Evolutionary conservation across 92 coral and sea anemone species (phyloP).

Genomic region (Palythoa caribaeorum): DNA sequence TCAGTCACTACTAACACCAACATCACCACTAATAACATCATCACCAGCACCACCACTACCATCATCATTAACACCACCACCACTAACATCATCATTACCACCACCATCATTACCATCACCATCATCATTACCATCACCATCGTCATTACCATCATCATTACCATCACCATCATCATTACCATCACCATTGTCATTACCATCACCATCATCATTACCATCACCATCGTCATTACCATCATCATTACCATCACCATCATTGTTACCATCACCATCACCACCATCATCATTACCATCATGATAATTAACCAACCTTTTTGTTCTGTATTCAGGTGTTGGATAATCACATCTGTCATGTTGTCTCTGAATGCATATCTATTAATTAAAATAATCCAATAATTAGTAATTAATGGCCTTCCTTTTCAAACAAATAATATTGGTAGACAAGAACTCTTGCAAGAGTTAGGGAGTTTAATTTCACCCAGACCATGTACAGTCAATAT

Average conservation of each 20-base stretch:
- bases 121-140: too few relatives aligned
- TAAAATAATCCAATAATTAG: background rate
- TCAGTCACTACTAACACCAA: too few relatives aligned
- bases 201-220: background rate
- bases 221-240: background rate
- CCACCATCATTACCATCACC: background rate
- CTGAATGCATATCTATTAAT: conserved; percentile 87
- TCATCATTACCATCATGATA: background rate
- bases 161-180: background rate
- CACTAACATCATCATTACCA: too few relatives aligned
- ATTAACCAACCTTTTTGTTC: conserved; percentile 88
- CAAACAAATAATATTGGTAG: too few relatives aligned
- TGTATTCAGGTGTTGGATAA: conserved; percentile 94
- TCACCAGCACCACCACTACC: too few relatives aligned
- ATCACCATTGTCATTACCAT: background rate
- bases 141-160: background rate
- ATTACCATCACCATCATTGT: conserved; percentile 7
- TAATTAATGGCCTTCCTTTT: too few relatives aligned
- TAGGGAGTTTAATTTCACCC: too few relatives aligned
- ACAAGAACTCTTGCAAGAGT: too few relatives aligned
- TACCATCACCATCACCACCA: background rate
- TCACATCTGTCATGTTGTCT: conserved; percentile 98
- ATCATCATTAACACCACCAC: too few relatives aligned
- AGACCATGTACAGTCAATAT: too few relatives aligned
- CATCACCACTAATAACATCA: too few relatives aligned